Percentiles rank a stretch among this genome's conserved stretches.
phyloP scores from a whole-genome alignment of 2,797 vertebrate species.

The Ibycter americanus region DNA sequence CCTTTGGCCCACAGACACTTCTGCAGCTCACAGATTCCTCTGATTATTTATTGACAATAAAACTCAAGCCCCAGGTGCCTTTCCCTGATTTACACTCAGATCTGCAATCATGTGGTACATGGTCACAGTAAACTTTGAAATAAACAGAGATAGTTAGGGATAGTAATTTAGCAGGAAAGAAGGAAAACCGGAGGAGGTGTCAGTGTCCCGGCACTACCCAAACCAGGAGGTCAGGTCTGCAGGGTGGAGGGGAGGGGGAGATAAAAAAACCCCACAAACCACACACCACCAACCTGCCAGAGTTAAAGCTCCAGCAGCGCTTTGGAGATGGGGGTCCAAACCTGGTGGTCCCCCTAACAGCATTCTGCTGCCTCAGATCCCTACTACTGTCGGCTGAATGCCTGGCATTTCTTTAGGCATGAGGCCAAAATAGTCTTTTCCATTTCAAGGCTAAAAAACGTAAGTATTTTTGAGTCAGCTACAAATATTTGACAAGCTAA shows the following conservation, averaged over 20 bases:
- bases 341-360: not conserved
- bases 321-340: not conserved
- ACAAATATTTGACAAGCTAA: not conserved
- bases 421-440: not conserved
- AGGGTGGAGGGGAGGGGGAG: too few species aligned
- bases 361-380: not conserved
- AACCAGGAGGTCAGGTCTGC: not conserved
- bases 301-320: not conserved
- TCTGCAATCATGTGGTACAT: not conserved
- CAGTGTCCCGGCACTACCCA: not conserved
- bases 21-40: not conserved
- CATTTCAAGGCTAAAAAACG: not conserved
- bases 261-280: not conserved
- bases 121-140: not conserved
- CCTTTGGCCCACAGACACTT: not conserved
- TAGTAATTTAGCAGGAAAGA: not conserved
- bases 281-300: not conserved
- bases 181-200: not conserved
- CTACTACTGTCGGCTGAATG: not conserved
- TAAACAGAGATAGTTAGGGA: not conserved
- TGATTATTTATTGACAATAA: not conserved
- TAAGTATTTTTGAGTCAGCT: not conserved
- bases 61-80: not conserved
- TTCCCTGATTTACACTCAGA: not conserved
- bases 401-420: not conserved